Percentiles rank a stretch among this genome's conserved stretches.
Evolutionary conservation across 1,140 invertebrate genomes (phyloP).

Genomic region (Leptinotarsa lineolata): DNA sequence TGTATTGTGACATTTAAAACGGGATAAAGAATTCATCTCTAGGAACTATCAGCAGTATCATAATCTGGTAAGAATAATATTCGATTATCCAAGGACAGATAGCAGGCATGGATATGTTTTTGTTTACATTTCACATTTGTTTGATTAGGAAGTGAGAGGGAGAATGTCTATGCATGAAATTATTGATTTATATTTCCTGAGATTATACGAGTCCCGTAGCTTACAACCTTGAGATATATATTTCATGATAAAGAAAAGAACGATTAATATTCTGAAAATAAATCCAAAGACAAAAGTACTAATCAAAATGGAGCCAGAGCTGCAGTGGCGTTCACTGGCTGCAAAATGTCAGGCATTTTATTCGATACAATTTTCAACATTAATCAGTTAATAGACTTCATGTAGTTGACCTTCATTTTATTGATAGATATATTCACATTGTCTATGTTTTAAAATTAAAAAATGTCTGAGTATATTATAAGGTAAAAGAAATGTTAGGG

Average conservation of each 20-base stretch:
- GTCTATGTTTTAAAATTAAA: no score
- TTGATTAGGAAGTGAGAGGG: conserved; percentile 2
- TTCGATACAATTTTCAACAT: not conserved
- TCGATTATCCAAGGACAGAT: not conserved
- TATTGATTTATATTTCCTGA: conserved; percentile 1
- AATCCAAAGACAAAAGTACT: not conserved
- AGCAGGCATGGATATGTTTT: conserved; percentile 10
- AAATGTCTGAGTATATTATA: no score
- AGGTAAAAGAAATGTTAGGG: no score
- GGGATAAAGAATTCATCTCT: not conserved
- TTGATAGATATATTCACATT: not conserved
- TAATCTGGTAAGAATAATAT: not conserved
- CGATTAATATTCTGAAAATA: not conserved
- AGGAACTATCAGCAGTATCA: not conserved
- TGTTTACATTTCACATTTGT: conserved; percentile 14
- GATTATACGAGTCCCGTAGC: not conserved
- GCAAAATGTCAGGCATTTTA: not conserved
- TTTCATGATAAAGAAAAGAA: not conserved
- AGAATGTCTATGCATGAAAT: not conserved
- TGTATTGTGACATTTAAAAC: not conserved
- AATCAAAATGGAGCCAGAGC: not conserved
- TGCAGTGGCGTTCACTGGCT: not conserved
- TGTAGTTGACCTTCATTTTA: not conserved
- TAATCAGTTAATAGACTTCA: not conserved
- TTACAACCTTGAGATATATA: not conserved